A percentile compares a stretch with the other conserved stretches of the same genome.
Conservation (phyloP, 2,113 vertebrate species). For the Ammodytes dubius region DNA sequence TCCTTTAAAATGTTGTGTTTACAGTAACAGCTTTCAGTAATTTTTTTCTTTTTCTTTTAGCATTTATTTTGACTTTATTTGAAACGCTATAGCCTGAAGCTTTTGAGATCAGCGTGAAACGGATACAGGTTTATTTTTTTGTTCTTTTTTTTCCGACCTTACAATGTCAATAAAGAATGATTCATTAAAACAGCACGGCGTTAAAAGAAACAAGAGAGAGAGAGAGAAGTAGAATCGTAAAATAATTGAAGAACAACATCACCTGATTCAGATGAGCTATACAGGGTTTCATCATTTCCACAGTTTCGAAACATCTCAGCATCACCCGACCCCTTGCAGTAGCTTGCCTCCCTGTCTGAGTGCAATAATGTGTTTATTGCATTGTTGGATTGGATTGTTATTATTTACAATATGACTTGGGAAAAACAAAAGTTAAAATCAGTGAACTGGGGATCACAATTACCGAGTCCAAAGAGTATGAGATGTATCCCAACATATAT, state of each 20-base stretch:
- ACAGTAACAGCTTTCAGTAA: slow-evolving; percentile 82
- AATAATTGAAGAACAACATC: slow-evolving; percentile 65
- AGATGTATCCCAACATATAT: slow-evolving; percentile 7
- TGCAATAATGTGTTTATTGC: slow-evolving; percentile 81
- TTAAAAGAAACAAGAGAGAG: slow-evolving; percentile 66
- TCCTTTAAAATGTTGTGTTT: slow-evolving; percentile 87
- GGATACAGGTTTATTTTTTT: slow-evolving; percentile 59
- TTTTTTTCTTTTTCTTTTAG: slow-evolving; percentile 80
- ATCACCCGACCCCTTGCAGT: slow-evolving; percentile 58
- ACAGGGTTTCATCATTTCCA: slow-evolving; percentile 66
- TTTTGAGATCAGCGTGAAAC: slow-evolving; percentile 74
- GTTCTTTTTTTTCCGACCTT: slow-evolving; percentile 63
- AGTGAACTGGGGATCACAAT: slow-evolving; percentile 41
- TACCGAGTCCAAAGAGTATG: slow-evolving; percentile 58
- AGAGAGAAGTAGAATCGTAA: slow-evolving; percentile 58
- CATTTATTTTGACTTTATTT: slow-evolving; percentile 80
- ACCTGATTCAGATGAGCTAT: slow-evolving; percentile 78
- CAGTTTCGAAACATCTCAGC: slow-evolving; percentile 48
- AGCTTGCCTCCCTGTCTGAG: slow-evolving; percentile 75
- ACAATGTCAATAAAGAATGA: slow-evolving; percentile 79
- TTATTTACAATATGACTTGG: slow-evolving; percentile 75
- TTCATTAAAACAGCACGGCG: slow-evolving; percentile 80
- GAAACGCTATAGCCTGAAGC: slow-evolving; percentile 80
- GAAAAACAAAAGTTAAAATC: slow-evolving; percentile 42
- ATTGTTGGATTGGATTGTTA: slow-evolving; percentile 75